Evolutionary conservation across 2,797 vertebrate genomes (phyloP).

Genomic region (Psittacula echo): DNA sequence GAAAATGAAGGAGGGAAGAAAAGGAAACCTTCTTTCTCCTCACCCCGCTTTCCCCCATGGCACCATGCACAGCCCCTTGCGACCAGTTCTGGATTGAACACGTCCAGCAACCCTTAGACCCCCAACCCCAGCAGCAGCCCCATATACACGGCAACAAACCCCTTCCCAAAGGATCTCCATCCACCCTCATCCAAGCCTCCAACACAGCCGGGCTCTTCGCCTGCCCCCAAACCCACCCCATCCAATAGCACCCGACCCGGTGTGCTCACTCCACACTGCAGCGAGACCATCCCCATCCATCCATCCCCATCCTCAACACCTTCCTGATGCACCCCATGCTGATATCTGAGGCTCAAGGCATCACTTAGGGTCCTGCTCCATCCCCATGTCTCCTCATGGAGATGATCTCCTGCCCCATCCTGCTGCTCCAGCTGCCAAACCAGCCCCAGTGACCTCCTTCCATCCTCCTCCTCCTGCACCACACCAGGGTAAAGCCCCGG

Average conservation of each 20-base stretch:
- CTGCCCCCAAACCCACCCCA: too few species aligned
- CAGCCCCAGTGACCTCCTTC: background rate
- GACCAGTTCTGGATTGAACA: background rate
- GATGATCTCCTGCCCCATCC: background rate
- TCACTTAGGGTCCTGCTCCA: background rate
- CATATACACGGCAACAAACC: rapidly evolving
- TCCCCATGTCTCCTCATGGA: background rate
- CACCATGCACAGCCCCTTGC: rapidly evolving
- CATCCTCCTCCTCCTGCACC: background rate
- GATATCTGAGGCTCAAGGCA: rapidly evolving
- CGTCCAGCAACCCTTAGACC: background rate
- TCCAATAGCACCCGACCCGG: rapidly evolving
- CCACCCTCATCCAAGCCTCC: background rate
- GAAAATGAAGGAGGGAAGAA: background rate
- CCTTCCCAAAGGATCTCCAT: background rate
- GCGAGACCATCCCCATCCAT: rapidly evolving
- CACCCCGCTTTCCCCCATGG: rapidly evolving
- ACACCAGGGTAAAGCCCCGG: background rate
- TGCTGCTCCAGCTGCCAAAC: background rate
- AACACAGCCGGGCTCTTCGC: background rate
- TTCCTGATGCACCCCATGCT: rapidly evolving
- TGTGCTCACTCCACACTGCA: background rate
- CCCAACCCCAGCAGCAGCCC: background rate
- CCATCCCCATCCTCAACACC: background rate
- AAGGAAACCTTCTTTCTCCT: background rate